Evolutionary conservation across 2,888 invertebrate species (phyloP).

Genomic region (Spodoptera picta): DNA sequence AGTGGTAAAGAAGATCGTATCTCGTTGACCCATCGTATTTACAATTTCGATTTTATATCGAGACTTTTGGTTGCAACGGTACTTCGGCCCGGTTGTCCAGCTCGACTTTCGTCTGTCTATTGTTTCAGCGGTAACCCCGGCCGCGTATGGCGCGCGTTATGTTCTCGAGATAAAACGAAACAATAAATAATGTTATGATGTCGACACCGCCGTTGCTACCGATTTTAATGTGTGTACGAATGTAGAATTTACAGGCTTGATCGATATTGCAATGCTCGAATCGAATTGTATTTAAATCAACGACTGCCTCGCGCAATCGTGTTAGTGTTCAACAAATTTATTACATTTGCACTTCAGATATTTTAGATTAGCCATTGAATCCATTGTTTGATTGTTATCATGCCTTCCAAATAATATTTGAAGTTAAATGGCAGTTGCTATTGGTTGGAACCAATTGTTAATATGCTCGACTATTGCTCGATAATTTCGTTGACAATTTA

Average conservation of each 20-base stretch:
- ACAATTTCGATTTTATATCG: slow-evolving; percentile 69
- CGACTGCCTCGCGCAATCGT: slow-evolving; percentile 53
- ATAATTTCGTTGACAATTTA: slow-evolving; percentile 25
- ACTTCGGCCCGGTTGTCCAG: slow-evolving; percentile 66
- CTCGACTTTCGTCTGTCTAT: slow-evolving; percentile 50
- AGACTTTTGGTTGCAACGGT: slow-evolving; percentile 69
- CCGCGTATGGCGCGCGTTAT: slow-evolving; percentile 53
- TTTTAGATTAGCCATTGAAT: slow-evolving; percentile 48
- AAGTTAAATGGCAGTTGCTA: slow-evolving; percentile 18
- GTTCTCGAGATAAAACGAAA: slow-evolving; percentile 67
- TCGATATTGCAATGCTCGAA: slow-evolving; percentile 65
- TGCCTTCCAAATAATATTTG: slow-evolving; percentile 26
- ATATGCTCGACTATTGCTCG: slow-evolving; percentile 14
- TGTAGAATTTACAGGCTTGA: slow-evolving; percentile 70
- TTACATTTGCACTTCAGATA: slow-evolving; percentile 51
- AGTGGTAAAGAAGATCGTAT: slow-evolving; percentile 69
- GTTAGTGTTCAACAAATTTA: slow-evolving; percentile 60
- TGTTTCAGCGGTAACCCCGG: slow-evolving; percentile 50
- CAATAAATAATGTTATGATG: slow-evolving; percentile 74
- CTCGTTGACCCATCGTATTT: slow-evolving; percentile 70
- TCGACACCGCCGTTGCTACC: slow-evolving; percentile 73
- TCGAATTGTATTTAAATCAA: slow-evolving; percentile 64
- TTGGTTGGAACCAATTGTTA: slow-evolving; percentile 27
- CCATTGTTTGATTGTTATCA: slow-evolving; percentile 49
- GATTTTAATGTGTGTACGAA: slow-evolving; percentile 71